Base-by-base conservation (phyloP, 2,113 vertebrate genomes). In the Dromiciops gliroides region DNA sequence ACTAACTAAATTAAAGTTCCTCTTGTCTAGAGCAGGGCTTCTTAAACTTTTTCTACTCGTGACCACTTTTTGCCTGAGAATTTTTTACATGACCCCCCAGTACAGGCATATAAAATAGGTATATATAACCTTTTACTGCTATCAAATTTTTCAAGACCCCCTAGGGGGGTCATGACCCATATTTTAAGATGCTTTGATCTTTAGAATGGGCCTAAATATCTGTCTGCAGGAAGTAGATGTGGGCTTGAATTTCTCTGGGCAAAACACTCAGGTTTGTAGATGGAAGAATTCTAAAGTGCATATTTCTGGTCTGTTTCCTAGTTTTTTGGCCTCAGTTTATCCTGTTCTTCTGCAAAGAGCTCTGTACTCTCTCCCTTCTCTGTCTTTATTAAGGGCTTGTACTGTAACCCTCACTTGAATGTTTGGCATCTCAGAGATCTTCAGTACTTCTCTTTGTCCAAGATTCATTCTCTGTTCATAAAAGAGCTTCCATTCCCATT, bases 321-420 rank as follows among this genome's bases (percentile, higher is more conserved):
- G n/a, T 6, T 44, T 83, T 44, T 44, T 83, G 23, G 14, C 44
- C 67, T 83, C 37, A 75, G 26, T 83, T 83, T 83, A 83, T 44
- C 0, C 50, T 49, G 52, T 37, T 48, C 14, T 51, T 47, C 24
- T 0, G n/a, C n/a, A 8, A 75, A 51, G 83, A 47, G 26, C 2
- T 25, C 22, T 22, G 2, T 90, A 49, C 44, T 89, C 14, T n/a
- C 53, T 89, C 48, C 16, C 89, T 50, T 0, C 19, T n/a, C 31
- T 0, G 2, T 11, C 7, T 22, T 28, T 50, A 26, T 28, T 0
- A 8, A 19, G 51, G 0, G 11, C 53, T 49, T 19, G 19, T 23
- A 0, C 0, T 0, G 8, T 60, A 23, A 24, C 16, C 37, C 44
- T 75, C 16, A 23, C n/a, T 44, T 83, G 67, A 83, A 83, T 83